These are phyloP conservation scores for Cyprinodon tularosa DNA, from an alignment of 2,113 vertebrate species.

Conservation along the genomic window DNA sequence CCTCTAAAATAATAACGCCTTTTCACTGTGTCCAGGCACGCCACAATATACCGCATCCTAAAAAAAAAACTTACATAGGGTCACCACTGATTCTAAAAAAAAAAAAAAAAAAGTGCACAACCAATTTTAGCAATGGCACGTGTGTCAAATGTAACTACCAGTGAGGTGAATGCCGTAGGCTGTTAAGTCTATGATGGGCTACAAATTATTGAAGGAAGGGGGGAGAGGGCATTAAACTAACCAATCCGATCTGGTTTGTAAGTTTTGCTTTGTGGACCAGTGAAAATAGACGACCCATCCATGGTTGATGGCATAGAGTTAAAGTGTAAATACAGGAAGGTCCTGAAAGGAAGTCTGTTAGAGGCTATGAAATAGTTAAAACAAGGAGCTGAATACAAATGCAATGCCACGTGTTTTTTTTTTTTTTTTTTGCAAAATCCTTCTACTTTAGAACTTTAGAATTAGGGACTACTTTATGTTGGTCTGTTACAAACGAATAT, in stretches of 20 bases:
- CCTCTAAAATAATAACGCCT: slow-evolving; percentile 54
- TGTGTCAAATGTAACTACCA: slow-evolving; percentile 50
- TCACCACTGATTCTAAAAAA: slow-evolving; percentile 34
- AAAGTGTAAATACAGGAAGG: neutral
- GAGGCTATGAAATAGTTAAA: too few species aligned
- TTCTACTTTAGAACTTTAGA: neutral
- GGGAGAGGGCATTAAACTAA: slow-evolving; percentile 30
- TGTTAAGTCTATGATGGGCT: slow-evolving; percentile 38
- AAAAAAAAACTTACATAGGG: slow-evolving; percentile 44
- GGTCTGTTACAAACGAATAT: too few species aligned
- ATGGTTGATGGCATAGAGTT: neutral
- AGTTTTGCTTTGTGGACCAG: neutral
- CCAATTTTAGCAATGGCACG: slow-evolving; percentile 43
- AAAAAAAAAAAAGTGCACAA: slow-evolving; percentile 16
- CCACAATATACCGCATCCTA: slow-evolving; percentile 42
- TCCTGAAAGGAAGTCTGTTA: too few species aligned
- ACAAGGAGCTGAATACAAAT: too few species aligned
- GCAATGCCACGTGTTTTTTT: too few species aligned
- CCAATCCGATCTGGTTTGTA: slow-evolving; percentile 40
- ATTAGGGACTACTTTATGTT: neutral
- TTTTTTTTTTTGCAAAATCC: neutral
- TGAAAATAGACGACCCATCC: too few species aligned
- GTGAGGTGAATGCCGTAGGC: slow-evolving; percentile 36
- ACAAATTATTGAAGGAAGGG: neutral
- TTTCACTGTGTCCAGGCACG: slow-evolving; percentile 56